Evolutionary conservation across 2,797 vertebrate species (phyloP).

Genomic region (Margarornis squamiger): DNA sequence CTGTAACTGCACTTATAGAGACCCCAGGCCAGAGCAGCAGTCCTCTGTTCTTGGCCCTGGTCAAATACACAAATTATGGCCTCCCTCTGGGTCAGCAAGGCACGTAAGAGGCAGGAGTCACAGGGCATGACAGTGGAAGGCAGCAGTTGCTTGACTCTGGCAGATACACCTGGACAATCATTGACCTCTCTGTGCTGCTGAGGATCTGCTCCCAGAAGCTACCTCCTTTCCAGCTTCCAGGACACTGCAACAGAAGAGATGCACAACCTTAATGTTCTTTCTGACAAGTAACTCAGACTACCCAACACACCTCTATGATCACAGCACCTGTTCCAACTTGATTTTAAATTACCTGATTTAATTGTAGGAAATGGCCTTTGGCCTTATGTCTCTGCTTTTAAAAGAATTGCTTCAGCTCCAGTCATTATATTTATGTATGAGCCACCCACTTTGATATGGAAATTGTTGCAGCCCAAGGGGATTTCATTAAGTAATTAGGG

Average conservation of each 20-base stretch:
- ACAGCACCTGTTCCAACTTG: slow-evolving; percentile 11
- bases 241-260: neutral
- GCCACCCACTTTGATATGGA: slow-evolving; percentile 43
- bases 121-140: neutral
- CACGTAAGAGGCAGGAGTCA: neutral
- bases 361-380: slow-evolving; percentile 42
- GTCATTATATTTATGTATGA: slow-evolving; percentile 23
- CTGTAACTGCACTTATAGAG: neutral
- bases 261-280: neutral
- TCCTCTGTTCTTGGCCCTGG: neutral
- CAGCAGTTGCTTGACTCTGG: neutral
- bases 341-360: slow-evolving; percentile 40
- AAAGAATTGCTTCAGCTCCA: slow-evolving; percentile 44
- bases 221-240: neutral
- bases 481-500: slow-evolving; percentile 71
- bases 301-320: neutral
- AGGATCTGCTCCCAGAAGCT: neutral
- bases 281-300: neutral
- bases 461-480: slow-evolving; percentile 18
- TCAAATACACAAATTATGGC: neutral
- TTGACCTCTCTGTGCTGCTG: fast-evolving
- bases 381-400: slow-evolving; percentile 57
- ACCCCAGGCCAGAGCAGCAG: neutral
- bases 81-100: neutral
- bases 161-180: no score